A percentile compares a stretch with the other conserved stretches of the same genome.
Conservation (phyloP, 2,888 invertebrate genomes). For the Rhabditoides inermis region DNA sequence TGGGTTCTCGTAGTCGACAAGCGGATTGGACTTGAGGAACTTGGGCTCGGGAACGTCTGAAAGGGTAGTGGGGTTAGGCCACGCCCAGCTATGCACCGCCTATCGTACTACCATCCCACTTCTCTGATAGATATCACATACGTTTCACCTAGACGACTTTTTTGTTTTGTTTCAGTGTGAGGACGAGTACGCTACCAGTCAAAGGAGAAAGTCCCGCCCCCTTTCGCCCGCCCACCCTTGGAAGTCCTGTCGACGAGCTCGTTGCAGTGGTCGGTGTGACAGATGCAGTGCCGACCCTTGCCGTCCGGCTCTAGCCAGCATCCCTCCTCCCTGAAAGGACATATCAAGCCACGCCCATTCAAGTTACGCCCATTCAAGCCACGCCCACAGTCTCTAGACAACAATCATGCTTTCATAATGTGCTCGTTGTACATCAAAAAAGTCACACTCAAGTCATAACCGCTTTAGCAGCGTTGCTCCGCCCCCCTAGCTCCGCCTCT, state of each 20-base stretch:
- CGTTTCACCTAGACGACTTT: conserved; percentile 1
- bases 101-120: no score
- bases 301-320: conserved; percentile 46
- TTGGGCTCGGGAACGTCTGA: conserved; percentile 32
- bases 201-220: no score
- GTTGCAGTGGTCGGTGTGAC: conserved; percentile 41
- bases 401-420: not conserved
- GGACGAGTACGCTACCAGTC: no score
- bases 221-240: no score
- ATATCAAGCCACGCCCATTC: no score
- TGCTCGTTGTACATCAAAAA: no score
- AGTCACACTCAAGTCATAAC: no score
- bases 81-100: not conserved
- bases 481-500: no score
- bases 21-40: conserved; percentile 38
- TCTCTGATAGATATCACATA: not conserved
- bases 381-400: not conserved
- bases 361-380: no score
- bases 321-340: conserved; percentile 25
- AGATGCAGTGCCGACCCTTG: conserved; percentile 42
- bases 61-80: conserved; percentile 13
- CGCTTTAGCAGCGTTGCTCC: no score
- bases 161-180: not conserved
- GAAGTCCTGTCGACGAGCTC: conserved; percentile 24
- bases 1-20: conserved; percentile 39